phyloP scores from a whole-genome alignment of 2,113 vertebrate genomes.

The Eurystomus gularis region DNA sequence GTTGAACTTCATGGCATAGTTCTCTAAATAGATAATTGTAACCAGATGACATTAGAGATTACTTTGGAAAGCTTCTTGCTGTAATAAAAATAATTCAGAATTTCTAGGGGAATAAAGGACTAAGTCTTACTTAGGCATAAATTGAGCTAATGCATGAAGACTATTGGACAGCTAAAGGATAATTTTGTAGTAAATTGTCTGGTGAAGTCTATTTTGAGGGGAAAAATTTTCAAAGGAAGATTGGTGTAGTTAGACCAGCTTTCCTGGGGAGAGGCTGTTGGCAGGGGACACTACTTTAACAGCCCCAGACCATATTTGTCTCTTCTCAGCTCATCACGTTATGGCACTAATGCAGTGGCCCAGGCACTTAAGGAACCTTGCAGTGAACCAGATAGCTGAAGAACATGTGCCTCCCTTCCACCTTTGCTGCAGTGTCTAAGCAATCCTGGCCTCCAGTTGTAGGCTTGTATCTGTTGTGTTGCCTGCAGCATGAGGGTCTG shows the following conservation, averaged over 20 bases:
- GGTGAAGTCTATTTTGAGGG: not conserved
- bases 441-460: not conserved
- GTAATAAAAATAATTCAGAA: not conserved
- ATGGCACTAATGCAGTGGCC: not conserved
- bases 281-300: not conserved
- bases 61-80: not conserved
- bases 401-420: not conserved
- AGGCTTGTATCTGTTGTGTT: not conserved
- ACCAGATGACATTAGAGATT: not conserved
- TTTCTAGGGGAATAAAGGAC: not conserved
- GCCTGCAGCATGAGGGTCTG: not conserved
- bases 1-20: not conserved
- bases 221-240: not conserved
- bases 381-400: not conserved
- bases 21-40: conserved; percentile 8
- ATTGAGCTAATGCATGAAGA: not conserved
- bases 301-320: not conserved
- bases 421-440: not conserved
- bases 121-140: not conserved
- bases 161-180: not conserved
- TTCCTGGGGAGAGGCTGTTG: not conserved
- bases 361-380: not conserved
- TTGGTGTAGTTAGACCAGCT: not conserved
- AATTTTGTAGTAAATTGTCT: not conserved
- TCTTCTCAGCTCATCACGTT: not conserved